Evolutionary conservation across 2,888 invertebrate genomes (phyloP), one percentile per base, ranked within the genome.

Genomic region (Lasius fuliginosus): DNA sequence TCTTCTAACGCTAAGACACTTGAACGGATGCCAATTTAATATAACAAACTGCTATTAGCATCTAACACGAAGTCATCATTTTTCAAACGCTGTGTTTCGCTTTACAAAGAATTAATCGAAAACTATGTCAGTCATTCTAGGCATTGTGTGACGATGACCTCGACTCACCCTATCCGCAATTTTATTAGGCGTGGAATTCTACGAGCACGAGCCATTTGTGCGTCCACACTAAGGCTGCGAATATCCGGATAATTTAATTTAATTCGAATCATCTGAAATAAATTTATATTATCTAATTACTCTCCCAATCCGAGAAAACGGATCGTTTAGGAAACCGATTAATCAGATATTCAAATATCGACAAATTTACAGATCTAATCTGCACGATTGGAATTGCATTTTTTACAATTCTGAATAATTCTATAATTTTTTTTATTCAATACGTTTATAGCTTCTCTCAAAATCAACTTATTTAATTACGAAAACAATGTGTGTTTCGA

Each of bases 161-260:
- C 91, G 92, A 91, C 92, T 86, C 90, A 89, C 92, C 92, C 89
- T 89, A 87, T 92, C 92, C 92, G 46, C 60, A 84, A 90, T 92
- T 92, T 91, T 90, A 89, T 89, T 89, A 90, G 85, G 83, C 71
- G 86, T 68, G 90, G 85, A 87, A 87, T 87, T 87, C 67, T 75
- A 33, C 83, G 83, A 81, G 86, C 87, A 90, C 90, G 83, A 85
- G 86, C 88, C 84, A 83, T 86, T 53, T 64, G 42, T 53, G 8
- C 8, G n/a, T n/a, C 49, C n/a, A 53, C 42, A 30, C 27, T 62
- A n/a, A 56, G 36, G n/a, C 23, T 40, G 3, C 18, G n/a, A 27
- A 77, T 8, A 65, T 30, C 33, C n/a, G 30, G 5, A 40, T 40
- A 18, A 53, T 23, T 49, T 12, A 15, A 36, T 46, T 46, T 15